Evolutionary conservation across 1,140 invertebrate species (phyloP).

Genomic region (Cherax quadricarinatus): DNA sequence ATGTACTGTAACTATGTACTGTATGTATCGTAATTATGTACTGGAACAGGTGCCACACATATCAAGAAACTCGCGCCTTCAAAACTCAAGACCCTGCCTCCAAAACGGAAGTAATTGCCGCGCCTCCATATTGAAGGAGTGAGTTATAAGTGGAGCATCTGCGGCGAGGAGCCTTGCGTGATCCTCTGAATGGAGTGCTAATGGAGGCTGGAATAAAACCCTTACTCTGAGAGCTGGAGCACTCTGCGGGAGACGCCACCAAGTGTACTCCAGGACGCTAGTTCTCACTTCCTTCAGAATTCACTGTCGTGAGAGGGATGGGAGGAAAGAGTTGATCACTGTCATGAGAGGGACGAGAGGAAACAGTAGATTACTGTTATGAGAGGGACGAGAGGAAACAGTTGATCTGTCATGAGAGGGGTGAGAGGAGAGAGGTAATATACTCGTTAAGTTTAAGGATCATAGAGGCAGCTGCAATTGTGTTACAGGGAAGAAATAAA

Average conservation of each 20-base stretch:
- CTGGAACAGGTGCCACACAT: no score
- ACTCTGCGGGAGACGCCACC: neutral
- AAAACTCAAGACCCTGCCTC: no score
- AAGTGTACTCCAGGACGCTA: conserved; percentile 25
- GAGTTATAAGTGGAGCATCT: conserved; percentile 46
- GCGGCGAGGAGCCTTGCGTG: conserved; percentile 46
- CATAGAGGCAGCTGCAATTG: neutral
- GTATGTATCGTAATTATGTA: no score
- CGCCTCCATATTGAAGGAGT: conserved; percentile 17
- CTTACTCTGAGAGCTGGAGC: conserved; percentile 23
- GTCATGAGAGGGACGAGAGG: no score
- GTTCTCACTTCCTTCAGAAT: conserved; percentile 18
- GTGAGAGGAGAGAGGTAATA: neutral
- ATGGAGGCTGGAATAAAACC: conserved; percentile 35
- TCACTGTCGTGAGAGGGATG: no score
- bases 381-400: no score
- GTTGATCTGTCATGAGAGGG: neutral
- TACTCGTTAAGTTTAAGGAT: neutral
- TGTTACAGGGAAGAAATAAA: neutral
- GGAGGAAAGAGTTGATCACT: no score
- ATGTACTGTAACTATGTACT: no score
- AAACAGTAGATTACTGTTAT: no score
- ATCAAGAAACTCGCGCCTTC: no score
- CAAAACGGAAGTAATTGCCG: conserved; percentile 30
- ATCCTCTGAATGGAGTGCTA: conserved; percentile 46